These are phyloP conservation scores for Mythimna vitellina DNA, from an alignment of 2,888 invertebrate species.

Conservation along the genomic window DNA sequence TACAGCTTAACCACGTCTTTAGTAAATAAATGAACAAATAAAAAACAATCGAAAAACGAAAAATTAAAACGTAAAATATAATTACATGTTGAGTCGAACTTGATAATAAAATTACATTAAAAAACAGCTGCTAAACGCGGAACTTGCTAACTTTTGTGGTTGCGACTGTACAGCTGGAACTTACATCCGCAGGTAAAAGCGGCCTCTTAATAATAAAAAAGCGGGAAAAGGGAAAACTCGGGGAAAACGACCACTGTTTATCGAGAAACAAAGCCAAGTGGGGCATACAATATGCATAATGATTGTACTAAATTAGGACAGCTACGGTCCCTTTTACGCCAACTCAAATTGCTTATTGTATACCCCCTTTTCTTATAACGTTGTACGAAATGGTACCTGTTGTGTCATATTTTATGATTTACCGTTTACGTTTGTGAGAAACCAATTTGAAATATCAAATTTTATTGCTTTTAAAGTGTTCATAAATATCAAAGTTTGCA, in stretches of 20 bases:
- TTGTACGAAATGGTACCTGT: slow-evolving; percentile 55
- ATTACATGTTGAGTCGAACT: slow-evolving; percentile 8
- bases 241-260: slow-evolving; percentile 84
- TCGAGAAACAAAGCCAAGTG: slow-evolving; percentile 85
- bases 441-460: slow-evolving; percentile 63
- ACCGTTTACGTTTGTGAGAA: slow-evolving; percentile 60
- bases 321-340: slow-evolving; percentile 79
- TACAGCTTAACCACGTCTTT: neutral
- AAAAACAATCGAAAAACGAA: neutral
- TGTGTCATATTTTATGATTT: slow-evolving; percentile 65
- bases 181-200: slow-evolving; percentile 82
- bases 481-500: slow-evolving; percentile 70
- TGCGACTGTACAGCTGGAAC: slow-evolving; percentile 76
- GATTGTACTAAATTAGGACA: slow-evolving; percentile 87
- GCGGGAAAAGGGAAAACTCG: slow-evolving; percentile 80
- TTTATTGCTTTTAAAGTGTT: slow-evolving; percentile 73
- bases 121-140: slow-evolving; percentile 34
- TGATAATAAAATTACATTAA: slow-evolving; percentile 39
- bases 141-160: slow-evolving; percentile 63
- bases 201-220: slow-evolving; percentile 85
- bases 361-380: slow-evolving; percentile 71
- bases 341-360: slow-evolving; percentile 85
- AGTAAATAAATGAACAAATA: neutral
- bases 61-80: slow-evolving; percentile 8
- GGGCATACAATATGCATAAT: slow-evolving; percentile 88